Conservation (phyloP, 2,113 vertebrate genomes). For the Proteles cristata region DNA sequence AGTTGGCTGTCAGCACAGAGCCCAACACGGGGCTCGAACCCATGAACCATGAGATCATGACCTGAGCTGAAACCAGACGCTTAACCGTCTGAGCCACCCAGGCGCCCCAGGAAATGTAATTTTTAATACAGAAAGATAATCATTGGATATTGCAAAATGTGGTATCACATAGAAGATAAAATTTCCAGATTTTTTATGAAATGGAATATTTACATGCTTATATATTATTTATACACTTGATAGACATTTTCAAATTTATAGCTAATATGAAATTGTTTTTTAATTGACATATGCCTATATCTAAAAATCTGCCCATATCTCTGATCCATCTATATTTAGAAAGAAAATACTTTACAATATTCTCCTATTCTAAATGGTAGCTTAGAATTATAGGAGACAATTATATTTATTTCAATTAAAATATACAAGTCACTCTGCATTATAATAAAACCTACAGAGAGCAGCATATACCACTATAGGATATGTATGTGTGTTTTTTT, state of each 20-base stretch:
- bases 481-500: background rate
- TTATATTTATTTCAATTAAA: constrained; percentile 13
- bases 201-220: background rate
- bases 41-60: too few species aligned
- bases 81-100: too few species aligned
- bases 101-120: background rate
- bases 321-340: background rate
- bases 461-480: background rate
- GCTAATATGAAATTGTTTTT: background rate
- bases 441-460: background rate
- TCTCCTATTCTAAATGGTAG: background rate
- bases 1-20: too few species aligned
- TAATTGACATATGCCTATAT: background rate
- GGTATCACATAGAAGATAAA: background rate
- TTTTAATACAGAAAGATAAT: background rate
- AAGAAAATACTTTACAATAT: background rate
- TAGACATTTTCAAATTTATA: background rate
- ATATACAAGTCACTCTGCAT: background rate
- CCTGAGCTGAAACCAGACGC: too few species aligned
- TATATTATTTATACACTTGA: background rate
- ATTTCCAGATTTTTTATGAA: background rate
- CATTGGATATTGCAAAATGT: background rate
- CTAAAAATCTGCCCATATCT: background rate
- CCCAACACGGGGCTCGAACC: too few species aligned
- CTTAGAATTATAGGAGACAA: background rate